Evolutionary conservation across 2,113 vertebrate species (phyloP), one percentile per base, ranked within the genome.

Genomic region (Ivindomyrus marchei): DNA sequence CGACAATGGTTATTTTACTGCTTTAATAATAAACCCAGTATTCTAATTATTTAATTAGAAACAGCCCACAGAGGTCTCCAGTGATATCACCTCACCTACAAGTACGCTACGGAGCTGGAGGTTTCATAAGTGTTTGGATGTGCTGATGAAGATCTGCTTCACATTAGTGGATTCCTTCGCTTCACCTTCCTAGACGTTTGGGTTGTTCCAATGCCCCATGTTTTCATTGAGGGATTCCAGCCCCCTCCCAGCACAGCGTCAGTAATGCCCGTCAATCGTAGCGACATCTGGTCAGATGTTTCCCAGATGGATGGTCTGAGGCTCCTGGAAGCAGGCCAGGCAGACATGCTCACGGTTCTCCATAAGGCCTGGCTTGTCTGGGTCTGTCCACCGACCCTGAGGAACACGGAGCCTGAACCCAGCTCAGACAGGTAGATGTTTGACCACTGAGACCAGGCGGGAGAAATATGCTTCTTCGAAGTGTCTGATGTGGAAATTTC

Each of bases 401-500:
- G 6, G 50, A 13, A 47, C 49, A n/a, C 13, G 8, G 17, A 31
- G 11, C 45, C 21, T 50, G n/a, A 83, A 83, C 47, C 70, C 36
- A 42, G 21, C 27, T 53, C 27, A 83, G 17, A 50, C 47, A 83
- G 74, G 70, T 89, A 49, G 66, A 66, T 39, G 31, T 52, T 70
- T 70, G 58, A 47, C 56, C n/a, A 31, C 42, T n/a, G 9, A 4
- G 58, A 19, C 36, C 52, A 47, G 80, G 21, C 36, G 3, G n/a
- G 52, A 53, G 15, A 80, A 77, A 36, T 42, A 49, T 11, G 47
- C 74, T 47, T n/a, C 88, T 49, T 50, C 46, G 3, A 24, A 42
- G 27, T 45, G 15, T 80, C 77, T 89, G 17, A 52, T 49, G 46
- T 89, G 47, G 66, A 89, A 89, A 89, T 77, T 74, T 89, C 42